These are phyloP conservation scores for Drosophila punjabiensis DNA, from an alignment of 1,140 invertebrate genomes.

Conservation along the genomic window DNA sequence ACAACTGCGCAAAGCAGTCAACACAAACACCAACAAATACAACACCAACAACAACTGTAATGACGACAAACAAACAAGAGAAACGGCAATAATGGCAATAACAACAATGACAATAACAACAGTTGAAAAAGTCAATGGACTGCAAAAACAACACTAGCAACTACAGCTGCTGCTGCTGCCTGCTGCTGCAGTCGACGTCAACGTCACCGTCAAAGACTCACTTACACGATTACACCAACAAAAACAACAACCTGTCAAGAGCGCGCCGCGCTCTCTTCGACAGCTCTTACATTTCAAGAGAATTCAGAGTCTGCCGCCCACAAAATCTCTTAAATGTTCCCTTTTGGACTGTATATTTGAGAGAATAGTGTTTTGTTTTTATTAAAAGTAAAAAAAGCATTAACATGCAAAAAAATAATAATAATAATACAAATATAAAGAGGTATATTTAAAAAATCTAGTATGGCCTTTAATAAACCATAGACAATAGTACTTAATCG, in stretches of 20 bases:
- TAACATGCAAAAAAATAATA: no score
- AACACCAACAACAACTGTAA: slow-evolving; percentile 17
- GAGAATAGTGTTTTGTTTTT: neutral
- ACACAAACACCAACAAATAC: slow-evolving; percentile 25
- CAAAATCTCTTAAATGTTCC: neutral
- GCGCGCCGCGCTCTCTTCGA: slow-evolving; percentile 7
- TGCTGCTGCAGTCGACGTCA: slow-evolving; percentile 28
- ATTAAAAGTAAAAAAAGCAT: no score
- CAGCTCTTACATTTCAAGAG: slow-evolving; percentile 7
- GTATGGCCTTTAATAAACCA: no score
- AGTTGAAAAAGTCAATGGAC: slow-evolving; percentile 76
- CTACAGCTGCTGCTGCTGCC: slow-evolving; percentile 23
- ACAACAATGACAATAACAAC: slow-evolving; percentile 48
- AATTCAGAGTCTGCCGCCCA: neutral
- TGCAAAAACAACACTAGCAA: slow-evolving; percentile 65
- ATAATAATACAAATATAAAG: no score
- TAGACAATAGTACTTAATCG: no score
- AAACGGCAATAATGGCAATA: slow-evolving; percentile 25
- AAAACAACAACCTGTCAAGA: slow-evolving; percentile 45
- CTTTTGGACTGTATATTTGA: neutral
- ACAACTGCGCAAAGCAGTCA: slow-evolving; percentile 48
- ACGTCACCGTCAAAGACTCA: slow-evolving; percentile 57
- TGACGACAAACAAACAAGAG: slow-evolving; percentile 28
- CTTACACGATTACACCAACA: slow-evolving; percentile 26
- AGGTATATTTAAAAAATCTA: no score